Conservation (phyloP, 2,888 invertebrate species). For the Smittia sp. region DNA sequence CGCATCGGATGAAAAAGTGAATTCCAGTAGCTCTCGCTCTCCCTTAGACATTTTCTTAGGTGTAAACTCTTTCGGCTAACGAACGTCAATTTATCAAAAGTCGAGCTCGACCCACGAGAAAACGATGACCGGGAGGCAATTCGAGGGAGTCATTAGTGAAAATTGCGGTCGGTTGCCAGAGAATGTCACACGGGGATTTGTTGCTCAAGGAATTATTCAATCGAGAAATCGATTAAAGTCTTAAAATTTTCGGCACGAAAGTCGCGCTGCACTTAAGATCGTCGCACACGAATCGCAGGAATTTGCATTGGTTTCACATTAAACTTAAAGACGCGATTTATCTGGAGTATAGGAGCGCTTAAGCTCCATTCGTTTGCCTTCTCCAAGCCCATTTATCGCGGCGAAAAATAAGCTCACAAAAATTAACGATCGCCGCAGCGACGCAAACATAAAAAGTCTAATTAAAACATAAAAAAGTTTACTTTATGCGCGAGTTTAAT, state of each 20-base stretch:
- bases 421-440: slow-evolving; percentile 11
- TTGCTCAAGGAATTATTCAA: not conserved
- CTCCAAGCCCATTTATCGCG: slow-evolving; percentile 7
- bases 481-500: slow-evolving; percentile 29
- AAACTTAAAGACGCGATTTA: slow-evolving; percentile 11
- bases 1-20: not conserved
- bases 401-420: slow-evolving; percentile 10
- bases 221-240: too few relatives aligned
- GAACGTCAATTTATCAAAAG: slow-evolving; percentile 24
- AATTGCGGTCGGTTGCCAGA: not conserved
- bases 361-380: not conserved
- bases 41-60: slow-evolving; percentile 4
- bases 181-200: slow-evolving; percentile 1
- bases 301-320: slow-evolving; percentile 24
- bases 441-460: slow-evolving; percentile 24
- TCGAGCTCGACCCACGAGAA: not conserved
- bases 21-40: slow-evolving; percentile 4
- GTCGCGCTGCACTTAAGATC: too few relatives aligned
- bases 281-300: not conserved
- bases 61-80: slow-evolving; percentile 16
- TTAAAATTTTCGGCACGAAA: too few relatives aligned
- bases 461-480: slow-evolving; percentile 36
- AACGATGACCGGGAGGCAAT: too few relatives aligned
- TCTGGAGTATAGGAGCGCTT: not conserved
- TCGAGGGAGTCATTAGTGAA: not conserved